A percentile compares a stretch with the other conserved stretches of the same genome.
These are phyloP conservation scores for Autographa gamma DNA, from an alignment of 2,888 invertebrate genomes.

Conservation along the genomic window DNA sequence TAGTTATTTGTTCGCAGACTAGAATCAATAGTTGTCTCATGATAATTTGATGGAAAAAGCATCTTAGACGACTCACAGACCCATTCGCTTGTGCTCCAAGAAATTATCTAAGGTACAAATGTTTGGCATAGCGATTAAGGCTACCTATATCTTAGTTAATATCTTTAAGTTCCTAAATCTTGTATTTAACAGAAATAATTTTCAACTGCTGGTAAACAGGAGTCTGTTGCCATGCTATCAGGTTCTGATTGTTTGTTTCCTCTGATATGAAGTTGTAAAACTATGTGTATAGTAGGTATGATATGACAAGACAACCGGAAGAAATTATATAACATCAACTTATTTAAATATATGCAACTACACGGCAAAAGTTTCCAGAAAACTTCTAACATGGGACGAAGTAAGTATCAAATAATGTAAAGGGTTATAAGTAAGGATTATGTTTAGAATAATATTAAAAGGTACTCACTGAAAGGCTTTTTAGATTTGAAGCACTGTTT, in stretches of 20 bases:
- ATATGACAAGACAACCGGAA: slow-evolving; percentile 4
- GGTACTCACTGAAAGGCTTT: slow-evolving; percentile 83
- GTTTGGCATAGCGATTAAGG: background rate
- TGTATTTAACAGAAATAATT: background rate
- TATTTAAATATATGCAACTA: background rate
- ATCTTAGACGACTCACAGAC: too few relatives aligned
- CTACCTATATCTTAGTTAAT: background rate
- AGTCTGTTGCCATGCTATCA: slow-evolving; percentile 4
- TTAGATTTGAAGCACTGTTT: slow-evolving; percentile 86
- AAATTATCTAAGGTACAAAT: background rate
- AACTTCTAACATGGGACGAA: background rate
- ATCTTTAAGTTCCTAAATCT: background rate
- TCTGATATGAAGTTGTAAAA: background rate
- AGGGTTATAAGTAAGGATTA: too few relatives aligned
- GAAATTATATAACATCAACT: background rate
- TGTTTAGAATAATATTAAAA: background rate
- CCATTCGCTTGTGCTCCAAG: background rate
- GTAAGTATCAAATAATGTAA: too few relatives aligned
- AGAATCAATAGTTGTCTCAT: too few relatives aligned
- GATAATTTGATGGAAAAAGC: too few relatives aligned
- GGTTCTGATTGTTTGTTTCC: background rate
- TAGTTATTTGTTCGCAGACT: background rate
- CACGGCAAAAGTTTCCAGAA: background rate
- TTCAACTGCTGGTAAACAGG: background rate
- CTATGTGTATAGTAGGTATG: background rate